Evolutionary conservation across 2,113 vertebrate genomes (phyloP).

Genomic region (Anguilla japonica): DNA sequence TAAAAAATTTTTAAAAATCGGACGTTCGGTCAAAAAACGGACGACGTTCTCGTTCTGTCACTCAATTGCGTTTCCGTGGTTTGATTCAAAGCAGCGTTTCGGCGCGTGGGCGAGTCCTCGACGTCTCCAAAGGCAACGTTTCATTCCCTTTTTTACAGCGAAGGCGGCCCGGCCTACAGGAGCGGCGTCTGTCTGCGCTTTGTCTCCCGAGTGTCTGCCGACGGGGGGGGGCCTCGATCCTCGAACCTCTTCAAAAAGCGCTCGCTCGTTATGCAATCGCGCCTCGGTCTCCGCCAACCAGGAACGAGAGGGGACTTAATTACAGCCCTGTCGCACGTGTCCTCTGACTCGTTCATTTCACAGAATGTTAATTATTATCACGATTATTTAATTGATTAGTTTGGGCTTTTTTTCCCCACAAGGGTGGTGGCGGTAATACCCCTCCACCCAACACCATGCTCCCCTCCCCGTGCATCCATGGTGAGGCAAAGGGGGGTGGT

Average conservation of each 20-base stretch:
- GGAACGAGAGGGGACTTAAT: neutral
- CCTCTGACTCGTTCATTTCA: conserved; percentile 65
- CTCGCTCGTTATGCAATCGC: conserved; percentile 51
- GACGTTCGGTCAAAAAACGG: neutral
- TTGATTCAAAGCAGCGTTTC: neutral
- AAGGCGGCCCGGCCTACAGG: no score
- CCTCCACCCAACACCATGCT: conserved; percentile 31
- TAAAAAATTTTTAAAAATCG: neutral
- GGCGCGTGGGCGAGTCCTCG: no score
- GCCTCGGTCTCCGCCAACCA: neutral
- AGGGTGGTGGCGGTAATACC: conserved; percentile 47
- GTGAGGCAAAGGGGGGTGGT: no score
- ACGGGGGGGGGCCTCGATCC: neutral
- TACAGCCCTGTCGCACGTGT: conserved; percentile 17
- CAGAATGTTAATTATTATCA: conserved; percentile 65
- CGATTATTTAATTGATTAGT: conserved; percentile 71
- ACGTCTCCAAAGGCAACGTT: neutral
- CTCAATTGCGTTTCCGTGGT: neutral
- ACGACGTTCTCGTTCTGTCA: neutral
- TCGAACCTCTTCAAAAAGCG: neutral
- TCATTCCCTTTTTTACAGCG: neutral
- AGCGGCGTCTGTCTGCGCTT: neutral
- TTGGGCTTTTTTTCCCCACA: conserved; percentile 45
- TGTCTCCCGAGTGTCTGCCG: neutral
- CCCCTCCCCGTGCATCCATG: conserved; percentile 5